Evolutionary conservation across 92 coral and sea anemone species (phyloP).

Genomic region (Actinernus sp.): DNA sequence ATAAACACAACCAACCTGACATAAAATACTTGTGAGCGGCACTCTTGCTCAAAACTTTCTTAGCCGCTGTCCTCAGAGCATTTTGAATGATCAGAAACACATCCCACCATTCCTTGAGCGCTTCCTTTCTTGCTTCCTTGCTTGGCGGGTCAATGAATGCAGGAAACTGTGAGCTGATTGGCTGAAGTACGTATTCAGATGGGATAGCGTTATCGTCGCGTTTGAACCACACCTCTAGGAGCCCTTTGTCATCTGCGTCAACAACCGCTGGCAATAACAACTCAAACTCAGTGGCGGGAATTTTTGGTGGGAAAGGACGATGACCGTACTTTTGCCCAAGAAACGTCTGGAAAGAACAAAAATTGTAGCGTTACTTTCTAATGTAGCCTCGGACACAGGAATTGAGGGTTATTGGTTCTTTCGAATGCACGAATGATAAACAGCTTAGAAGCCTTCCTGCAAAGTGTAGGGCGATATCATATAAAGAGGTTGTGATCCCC

Average conservation of each 20-base stretch:
- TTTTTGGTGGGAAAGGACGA: conserved; percentile 79
- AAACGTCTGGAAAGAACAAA: conserved; percentile 54
- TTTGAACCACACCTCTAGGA: conserved; percentile 71
- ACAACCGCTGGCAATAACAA: conserved; percentile 57
- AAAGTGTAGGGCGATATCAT: too few species aligned
- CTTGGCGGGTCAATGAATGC: conserved; percentile 53
- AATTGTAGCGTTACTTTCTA: too few species aligned
- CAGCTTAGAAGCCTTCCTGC: too few species aligned
- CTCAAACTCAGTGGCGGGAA: conserved; percentile 79
- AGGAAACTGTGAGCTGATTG: conserved; percentile 83
- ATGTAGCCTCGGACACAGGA: too few species aligned
- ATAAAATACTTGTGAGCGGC: conserved; percentile 72
- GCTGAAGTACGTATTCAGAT: conserved; percentile 86
- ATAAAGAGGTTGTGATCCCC: too few species aligned
- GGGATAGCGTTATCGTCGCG: conserved; percentile 82
- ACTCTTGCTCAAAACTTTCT: conserved; percentile 51
- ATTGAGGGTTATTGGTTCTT: too few species aligned
- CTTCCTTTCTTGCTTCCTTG: conserved; percentile 64
- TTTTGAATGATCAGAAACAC: conserved; percentile 68
- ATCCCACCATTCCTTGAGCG: conserved; percentile 79
- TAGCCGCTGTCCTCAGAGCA: conserved; percentile 75
- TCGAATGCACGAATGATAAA: too few species aligned
- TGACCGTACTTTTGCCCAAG: conserved; percentile 94
- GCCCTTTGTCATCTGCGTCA: conserved; percentile 68
- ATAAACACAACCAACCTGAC: too few species aligned